Base-by-base conservation (phyloP, 1,140 invertebrate genomes). In the Caenorhabditis remanei region DNA sequence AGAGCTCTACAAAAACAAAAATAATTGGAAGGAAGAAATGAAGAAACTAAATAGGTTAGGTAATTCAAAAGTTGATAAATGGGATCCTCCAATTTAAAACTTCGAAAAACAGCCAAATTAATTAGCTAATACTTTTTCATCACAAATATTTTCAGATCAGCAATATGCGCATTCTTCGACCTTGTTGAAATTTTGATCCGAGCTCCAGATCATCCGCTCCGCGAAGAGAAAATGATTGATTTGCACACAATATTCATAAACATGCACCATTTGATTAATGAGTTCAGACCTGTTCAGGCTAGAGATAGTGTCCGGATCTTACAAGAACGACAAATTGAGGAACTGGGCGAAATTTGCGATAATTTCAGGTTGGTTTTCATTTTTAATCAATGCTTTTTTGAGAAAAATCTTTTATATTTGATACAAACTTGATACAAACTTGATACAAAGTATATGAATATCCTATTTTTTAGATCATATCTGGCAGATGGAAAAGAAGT, bases 201-300 rank as follows among this genome's bases (percentile, higher is more conserved):
- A 3, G 41, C 50, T 16, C 87, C 87, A 32, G 87, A 88, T 24
- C 83, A 85, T 46, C 75, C 83, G 53, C 58, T 55, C 8, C 43
- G 87, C 8, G 83, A 79, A 8, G 84, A 85, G n/a, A 88, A 88
- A 58, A 55, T 88, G 13, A 50, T 40, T 24, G 87, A 88, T 65
- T 79, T 88, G 11, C 87, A 85, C 46, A 85, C 48, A 3, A 85
- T 88, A n/a, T 88, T 88, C 55, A 85, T 88, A 32, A 88, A 88
- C 53, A 88, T 88, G 87, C 87, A 88, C n/a, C 87, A 88, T 82
- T 84, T 88, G 21, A 65, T 88, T 46, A 88, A 88, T 40, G 87
- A 88, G 53, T 88, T 82, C 24, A 48, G 87, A 53, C 87, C 87
- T 7, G 50, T 85, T 40, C 87, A 84, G 63, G 87, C 87, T 48